Evolutionary conservation across 2,113 vertebrate species (phyloP).

Genomic region (Dunckerocampus dactyliophorus): DNA sequence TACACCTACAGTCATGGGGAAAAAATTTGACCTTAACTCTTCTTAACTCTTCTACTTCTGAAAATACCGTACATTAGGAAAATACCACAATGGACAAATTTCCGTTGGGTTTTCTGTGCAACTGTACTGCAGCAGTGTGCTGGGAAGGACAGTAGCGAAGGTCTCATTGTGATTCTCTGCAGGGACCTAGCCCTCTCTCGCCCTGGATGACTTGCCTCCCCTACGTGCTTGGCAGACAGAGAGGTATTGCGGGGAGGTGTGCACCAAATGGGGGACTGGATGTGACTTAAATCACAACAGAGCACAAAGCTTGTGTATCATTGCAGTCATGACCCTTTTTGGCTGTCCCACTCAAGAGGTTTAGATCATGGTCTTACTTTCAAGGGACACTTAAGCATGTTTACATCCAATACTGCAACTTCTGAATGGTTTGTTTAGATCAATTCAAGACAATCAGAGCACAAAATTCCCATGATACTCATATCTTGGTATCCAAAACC

Average conservation of each 20-base stretch:
- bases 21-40: too few species aligned
- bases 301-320: slow-evolving; percentile 50
- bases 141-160: slow-evolving; percentile 42
- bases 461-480: slow-evolving; percentile 9
- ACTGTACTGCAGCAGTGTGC: slow-evolving; percentile 41
- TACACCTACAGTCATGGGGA: too few species aligned
- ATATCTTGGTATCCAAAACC: slow-evolving; percentile 6
- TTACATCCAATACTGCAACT: slow-evolving; percentile 21
- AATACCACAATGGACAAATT: slow-evolving; percentile 8
- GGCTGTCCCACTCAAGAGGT: slow-evolving; percentile 36
- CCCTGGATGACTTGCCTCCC: slow-evolving; percentile 59
- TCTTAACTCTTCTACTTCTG: too few species aligned
- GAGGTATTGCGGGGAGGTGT: slow-evolving; percentile 50
- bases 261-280: slow-evolving; percentile 57
- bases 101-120: slow-evolving; percentile 14
- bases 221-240: slow-evolving; percentile 67
- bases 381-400: slow-evolving; percentile 19
- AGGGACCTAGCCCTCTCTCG: slow-evolving; percentile 50
- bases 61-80: slow-evolving; percentile 10
- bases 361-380: slow-evolving; percentile 31
- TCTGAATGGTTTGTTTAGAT: too few species aligned
- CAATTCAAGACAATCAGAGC: too few species aligned
- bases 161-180: slow-evolving; percentile 73
- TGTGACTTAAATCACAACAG: slow-evolving; percentile 74
- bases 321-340: slow-evolving; percentile 49